Evolutionary conservation across 2,113 vertebrate species (phyloP).

Genomic region (Rhinopomastus cyanomelas): DNA sequence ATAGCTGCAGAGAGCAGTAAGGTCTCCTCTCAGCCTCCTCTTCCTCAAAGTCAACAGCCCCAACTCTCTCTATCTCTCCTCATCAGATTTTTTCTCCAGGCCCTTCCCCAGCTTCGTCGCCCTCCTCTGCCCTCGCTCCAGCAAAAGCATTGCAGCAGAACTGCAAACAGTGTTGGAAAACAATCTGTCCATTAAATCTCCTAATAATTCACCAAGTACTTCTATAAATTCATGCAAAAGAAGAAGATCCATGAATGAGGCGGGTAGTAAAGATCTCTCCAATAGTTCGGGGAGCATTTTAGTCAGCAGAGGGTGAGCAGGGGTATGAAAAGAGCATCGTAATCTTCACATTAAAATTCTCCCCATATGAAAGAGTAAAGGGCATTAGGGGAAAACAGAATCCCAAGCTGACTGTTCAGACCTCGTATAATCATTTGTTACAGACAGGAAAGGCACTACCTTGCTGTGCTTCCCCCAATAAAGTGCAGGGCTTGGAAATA

Average conservation of each 20-base stretch:
- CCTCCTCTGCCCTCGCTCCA: too few relatives aligned
- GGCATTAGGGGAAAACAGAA: not conserved
- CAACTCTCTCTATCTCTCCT: too few relatives aligned
- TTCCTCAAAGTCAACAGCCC: too few relatives aligned
- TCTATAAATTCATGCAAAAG: not conserved
- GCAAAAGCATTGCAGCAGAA: too few relatives aligned
- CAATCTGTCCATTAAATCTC: not conserved
- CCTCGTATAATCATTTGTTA: constrained; percentile 36
- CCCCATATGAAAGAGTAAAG: not conserved
- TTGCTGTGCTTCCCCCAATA: constrained; percentile 56
- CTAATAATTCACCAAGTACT: not conserved
- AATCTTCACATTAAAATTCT: constrained; percentile 17
- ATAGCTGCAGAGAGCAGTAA: too few relatives aligned
- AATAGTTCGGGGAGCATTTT: not conserved
- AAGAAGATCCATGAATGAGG: not conserved
- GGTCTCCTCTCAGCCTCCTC: too few relatives aligned
- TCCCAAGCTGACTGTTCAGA: constrained; percentile 21
- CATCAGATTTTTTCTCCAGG: too few relatives aligned
- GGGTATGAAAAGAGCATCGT: not conserved
- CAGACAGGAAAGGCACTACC: constrained; percentile 18
- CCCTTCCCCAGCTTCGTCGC: too few relatives aligned
- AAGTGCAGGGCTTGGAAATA: constrained; percentile 48
- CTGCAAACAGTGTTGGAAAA: not conserved
- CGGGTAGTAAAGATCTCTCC: not conserved
- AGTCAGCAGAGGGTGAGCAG: not conserved